These are phyloP conservation scores for Procambarus clarkii DNA, from an alignment of 1,140 invertebrate species.

Conservation along the genomic window DNA sequence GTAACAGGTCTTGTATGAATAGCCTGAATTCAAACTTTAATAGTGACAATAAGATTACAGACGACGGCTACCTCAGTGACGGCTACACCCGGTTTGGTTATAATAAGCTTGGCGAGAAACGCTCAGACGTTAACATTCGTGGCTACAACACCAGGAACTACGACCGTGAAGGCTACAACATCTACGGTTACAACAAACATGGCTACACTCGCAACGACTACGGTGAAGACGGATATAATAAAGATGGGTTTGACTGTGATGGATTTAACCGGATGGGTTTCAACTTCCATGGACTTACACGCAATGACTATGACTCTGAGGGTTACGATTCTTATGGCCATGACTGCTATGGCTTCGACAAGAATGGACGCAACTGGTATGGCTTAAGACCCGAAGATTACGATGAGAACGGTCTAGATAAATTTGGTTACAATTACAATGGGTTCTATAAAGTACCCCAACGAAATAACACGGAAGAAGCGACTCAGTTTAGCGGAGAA, in stretches of 20 bases:
- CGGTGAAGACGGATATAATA: conserved; percentile 5
- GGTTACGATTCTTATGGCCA: conserved; percentile 18
- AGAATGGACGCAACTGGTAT: conserved; percentile 2
- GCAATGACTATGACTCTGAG: conserved; percentile 17
- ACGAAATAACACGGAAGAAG: no score
- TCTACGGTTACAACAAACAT: conserved; percentile 12
- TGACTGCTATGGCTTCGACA: conserved; percentile 28
- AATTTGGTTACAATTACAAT: background rate
- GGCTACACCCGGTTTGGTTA: conserved; percentile 8
- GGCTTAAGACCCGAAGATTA: conserved; percentile 5
- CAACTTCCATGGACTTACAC: conserved; percentile 1
- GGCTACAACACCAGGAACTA: conserved; percentile 18
- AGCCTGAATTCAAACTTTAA: no score
- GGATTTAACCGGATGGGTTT: background rate
- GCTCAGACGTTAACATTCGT: background rate
- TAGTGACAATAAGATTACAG: no score
- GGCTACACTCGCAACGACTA: background rate
- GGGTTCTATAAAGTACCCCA: background rate
- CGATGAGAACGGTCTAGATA: background rate
- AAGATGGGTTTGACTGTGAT: background rate
- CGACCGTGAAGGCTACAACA: conserved; percentile 8
- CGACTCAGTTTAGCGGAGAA: no score
- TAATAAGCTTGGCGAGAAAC: background rate
- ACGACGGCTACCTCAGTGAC: background rate
- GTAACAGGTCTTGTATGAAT: no score